These are phyloP conservation scores for Sceliomorpha sp. DNA, from an alignment of 2,888 invertebrate species.

Conservation along the genomic window DNA sequence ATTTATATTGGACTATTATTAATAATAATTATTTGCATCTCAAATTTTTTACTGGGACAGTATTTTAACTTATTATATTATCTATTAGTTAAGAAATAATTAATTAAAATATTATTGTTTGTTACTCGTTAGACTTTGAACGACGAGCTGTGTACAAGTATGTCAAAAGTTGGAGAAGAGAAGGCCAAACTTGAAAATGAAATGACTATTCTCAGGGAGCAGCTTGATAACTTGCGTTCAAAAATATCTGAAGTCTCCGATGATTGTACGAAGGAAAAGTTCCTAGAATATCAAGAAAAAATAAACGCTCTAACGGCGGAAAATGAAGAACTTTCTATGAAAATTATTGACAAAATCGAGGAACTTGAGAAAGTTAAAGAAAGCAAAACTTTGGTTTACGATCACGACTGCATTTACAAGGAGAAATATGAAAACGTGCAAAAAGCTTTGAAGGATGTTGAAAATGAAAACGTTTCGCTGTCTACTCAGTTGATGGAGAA, in stretches of 20 bases:
- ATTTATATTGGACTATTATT: too few species aligned
- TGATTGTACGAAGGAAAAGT: conserved; percentile 51
- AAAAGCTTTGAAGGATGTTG: conserved; percentile 56
- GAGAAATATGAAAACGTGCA: conserved; percentile 54
- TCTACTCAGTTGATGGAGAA: conserved; percentile 68
- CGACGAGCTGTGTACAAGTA: conserved; percentile 60
- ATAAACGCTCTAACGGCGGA: conserved; percentile 62
- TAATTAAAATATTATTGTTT: too few species aligned
- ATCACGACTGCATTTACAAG: conserved; percentile 67
- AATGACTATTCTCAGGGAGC: conserved; percentile 50
- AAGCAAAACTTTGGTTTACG: conserved; percentile 59
- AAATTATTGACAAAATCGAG: conserved; percentile 83
- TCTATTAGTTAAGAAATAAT: too few species aligned
- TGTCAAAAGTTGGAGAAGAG: conserved; percentile 60
- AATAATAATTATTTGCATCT: too few species aligned
- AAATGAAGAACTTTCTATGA: conserved; percentile 81
- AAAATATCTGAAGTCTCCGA: conserved; percentile 32
- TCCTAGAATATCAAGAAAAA: conserved; percentile 56
- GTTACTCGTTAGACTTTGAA: conserved; percentile 60
- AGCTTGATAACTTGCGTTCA: conserved; percentile 47
- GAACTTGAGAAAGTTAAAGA: conserved; percentile 67
- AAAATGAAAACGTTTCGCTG: conserved; percentile 65
- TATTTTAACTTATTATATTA: too few species aligned
- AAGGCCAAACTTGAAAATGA: conserved; percentile 59
- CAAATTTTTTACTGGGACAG: too few species aligned